Evolutionary conservation across 2,888 invertebrate species (phyloP).

Genomic region (Drosophila ezoana): DNA sequence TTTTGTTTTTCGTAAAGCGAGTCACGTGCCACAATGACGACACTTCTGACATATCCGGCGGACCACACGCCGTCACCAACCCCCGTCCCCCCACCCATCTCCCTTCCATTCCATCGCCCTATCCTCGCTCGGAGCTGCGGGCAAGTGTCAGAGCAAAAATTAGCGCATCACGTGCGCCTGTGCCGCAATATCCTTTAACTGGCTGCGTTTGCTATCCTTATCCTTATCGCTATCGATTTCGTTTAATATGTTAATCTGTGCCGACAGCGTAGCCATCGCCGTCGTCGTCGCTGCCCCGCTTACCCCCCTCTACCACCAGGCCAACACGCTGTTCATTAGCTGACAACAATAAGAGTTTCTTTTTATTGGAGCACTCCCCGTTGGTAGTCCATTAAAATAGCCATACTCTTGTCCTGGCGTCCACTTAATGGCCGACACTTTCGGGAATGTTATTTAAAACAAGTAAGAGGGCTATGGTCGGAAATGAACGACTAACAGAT

Average conservation of each 20-base stretch:
- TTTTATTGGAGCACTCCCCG: slow-evolving; percentile 58
- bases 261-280: slow-evolving; percentile 35
- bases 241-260: slow-evolving; percentile 79
- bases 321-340: slow-evolving; percentile 60
- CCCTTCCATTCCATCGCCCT: too few relatives aligned
- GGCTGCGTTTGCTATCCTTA: slow-evolving; percentile 35
- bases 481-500: too few relatives aligned
- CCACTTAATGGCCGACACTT: slow-evolving; percentile 66
- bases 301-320: background rate
- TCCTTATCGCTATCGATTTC: slow-evolving; percentile 75
- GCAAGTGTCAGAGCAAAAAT: slow-evolving; percentile 77
- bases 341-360: slow-evolving; percentile 60
- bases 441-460: slow-evolving; percentile 44
- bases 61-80: slow-evolving; percentile 68
- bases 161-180: slow-evolving; percentile 81
- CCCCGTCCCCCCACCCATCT: slow-evolving; percentile 22
- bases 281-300: slow-evolving; percentile 1
- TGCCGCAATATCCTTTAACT: slow-evolving; percentile 72
- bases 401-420: slow-evolving; percentile 61
- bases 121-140: slow-evolving; percentile 48
- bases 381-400: slow-evolving; percentile 61
- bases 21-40: slow-evolving; percentile 75
- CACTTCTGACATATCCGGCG: slow-evolving; percentile 80
- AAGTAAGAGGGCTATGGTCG: slow-evolving; percentile 3
- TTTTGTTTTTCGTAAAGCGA: slow-evolving; percentile 54